Base-by-base conservation (phyloP, 2,888 invertebrate genomes). In the Fragum sueziense region DNA sequence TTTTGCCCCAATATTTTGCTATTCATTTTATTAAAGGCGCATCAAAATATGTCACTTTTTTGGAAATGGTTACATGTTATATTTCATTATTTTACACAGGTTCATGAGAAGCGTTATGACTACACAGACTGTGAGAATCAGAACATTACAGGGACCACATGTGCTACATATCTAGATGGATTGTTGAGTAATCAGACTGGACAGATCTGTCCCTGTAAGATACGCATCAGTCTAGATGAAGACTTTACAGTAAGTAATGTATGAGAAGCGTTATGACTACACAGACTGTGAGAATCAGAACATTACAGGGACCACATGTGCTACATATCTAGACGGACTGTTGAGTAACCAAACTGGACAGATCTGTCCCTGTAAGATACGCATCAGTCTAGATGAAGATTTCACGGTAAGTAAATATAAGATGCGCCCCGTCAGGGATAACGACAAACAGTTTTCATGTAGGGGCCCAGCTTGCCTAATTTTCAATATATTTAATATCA, bases 241-340 rank as follows among this genome's bases (percentile, higher is more conserved):
- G 95, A 96, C 89, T 97, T 95, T 91, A 92, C 94, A 91, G 95
- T 95, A 93, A 93, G 70, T 70, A 68, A 2, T 98, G 0, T 96
- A 96, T 91, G 98, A 99, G 93, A 94, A 95, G 86, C 95, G 96
- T 2, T 95, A 96, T 74, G 96, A 97, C 91, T 99, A 99, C 91
- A 98, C 98, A 0, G 87, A 95, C 70, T 98, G 98, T 91, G 91
- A 91, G 69, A 92, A 93, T 20, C 91, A 88, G 29, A 91, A 92
- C n/a, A 91, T 88, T 37, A 29, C 6, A 37, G 37, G 37, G 37
- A 37, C 14, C 6, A 14, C 14, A 37, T 9, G 6, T 6, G 37
- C 37, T 37, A 14, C 7, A 37, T 37, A 88, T 52, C 74, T 90
- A 69, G 91, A 93, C 65, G 79, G 82, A 31, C 75, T 79, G 4